These are phyloP conservation scores for Lycorma delicatula DNA, from an alignment of 1,140 invertebrate species.

Conservation along the genomic window DNA sequence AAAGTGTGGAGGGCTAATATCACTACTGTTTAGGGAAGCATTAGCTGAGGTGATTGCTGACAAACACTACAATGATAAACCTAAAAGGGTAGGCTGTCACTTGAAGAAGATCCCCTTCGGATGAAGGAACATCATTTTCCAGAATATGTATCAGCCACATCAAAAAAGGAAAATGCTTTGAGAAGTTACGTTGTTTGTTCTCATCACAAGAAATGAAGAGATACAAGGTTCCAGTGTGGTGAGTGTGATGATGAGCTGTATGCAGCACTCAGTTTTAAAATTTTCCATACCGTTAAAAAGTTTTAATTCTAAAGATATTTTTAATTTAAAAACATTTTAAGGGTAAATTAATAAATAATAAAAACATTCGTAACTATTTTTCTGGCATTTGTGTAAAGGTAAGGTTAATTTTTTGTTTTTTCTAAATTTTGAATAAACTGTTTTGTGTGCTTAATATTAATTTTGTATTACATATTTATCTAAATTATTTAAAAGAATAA, in stretches of 20 bases:
- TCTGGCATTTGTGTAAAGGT: too few species aligned
- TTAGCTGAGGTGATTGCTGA: not conserved
- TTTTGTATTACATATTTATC: too few species aligned
- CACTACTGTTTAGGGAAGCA: slow-evolving; percentile 1
- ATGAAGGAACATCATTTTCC: slow-evolving; percentile 7
- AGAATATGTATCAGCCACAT: slow-evolving; percentile 3
- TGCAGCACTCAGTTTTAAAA: slow-evolving; percentile 6
- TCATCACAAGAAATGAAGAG: not conserved
- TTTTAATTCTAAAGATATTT: too few species aligned
- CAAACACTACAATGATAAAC: slow-evolving; percentile 3
- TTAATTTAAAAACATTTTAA: too few species aligned
- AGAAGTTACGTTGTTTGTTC: slow-evolving; percentile 7
- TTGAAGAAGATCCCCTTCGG: slow-evolving; percentile 6
- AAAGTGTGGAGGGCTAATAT: not conserved
- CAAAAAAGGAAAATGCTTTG: not conserved
- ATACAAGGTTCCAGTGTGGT: slow-evolving; percentile 2
- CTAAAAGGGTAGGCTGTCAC: slow-evolving; percentile 5
- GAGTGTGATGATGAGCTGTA: slow-evolving; percentile 1
- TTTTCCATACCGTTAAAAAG: slow-evolving; percentile 8
- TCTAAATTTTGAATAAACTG: too few species aligned
- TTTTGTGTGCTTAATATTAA: too few species aligned
- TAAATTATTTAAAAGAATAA: too few species aligned
- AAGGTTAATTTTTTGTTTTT: too few species aligned
- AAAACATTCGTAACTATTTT: too few species aligned
- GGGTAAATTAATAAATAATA: too few species aligned